Percentiles rank a stretch among this genome's conserved stretches.
These are phyloP conservation scores for Hypanus sabinus DNA, from an alignment of 2,113 vertebrate genomes.

Conservation along the genomic window DNA sequence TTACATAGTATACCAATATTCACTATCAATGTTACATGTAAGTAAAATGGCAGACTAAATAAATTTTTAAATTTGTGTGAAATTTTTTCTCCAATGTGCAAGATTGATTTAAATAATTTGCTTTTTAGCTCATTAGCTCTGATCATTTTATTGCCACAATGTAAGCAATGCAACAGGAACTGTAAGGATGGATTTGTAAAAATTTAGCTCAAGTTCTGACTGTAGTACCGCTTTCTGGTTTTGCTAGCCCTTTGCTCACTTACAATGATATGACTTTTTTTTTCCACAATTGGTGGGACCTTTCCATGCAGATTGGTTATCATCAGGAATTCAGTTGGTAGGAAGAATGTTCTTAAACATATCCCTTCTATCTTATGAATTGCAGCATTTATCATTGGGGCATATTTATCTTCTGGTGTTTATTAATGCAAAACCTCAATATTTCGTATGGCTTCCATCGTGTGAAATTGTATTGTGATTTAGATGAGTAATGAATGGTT, in stretches of 20 bases:
- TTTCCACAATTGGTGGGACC: neutral
- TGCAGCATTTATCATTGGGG: neutral
- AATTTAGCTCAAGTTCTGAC: neutral
- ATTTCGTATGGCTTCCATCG: neutral
- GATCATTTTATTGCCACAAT: neutral
- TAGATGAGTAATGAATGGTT: neutral
- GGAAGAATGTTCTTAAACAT: neutral
- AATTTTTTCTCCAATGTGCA: neutral
- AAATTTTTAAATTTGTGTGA: neutral
- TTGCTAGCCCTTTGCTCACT: neutral
- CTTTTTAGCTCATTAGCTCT: neutral
- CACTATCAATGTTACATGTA: neutral
- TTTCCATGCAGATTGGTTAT: neutral
- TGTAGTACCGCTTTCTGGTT: neutral
- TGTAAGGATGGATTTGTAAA: neutral
- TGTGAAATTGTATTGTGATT: neutral
- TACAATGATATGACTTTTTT: neutral
- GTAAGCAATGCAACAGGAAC: neutral
- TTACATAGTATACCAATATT: neutral
- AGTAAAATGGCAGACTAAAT: neutral
- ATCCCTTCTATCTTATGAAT: neutral
- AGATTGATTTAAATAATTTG: neutral
- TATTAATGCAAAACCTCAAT: neutral
- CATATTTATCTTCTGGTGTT: neutral
- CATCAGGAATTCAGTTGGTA: neutral